A percentile compares a stretch with the other conserved stretches of the same genome.
Conservation (phyloP, 2,888 invertebrate genomes). For the Alcis repandata region DNA sequence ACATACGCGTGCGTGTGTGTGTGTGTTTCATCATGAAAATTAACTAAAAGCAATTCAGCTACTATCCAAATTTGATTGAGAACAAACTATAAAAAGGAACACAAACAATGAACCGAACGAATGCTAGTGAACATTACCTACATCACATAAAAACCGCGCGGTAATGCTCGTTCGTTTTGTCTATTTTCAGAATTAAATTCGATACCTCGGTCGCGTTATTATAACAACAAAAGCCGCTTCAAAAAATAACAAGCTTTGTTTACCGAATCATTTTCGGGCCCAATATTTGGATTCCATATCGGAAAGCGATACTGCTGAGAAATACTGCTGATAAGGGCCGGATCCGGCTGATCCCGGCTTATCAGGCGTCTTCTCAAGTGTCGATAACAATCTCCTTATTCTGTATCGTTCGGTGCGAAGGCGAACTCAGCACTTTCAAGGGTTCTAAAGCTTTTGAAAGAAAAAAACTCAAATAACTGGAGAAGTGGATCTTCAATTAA, state of each 20-base stretch:
- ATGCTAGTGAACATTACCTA: no score
- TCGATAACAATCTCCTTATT: constrained; percentile 5
- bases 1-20: no score
- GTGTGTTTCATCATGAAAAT: no score
- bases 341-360: constrained; percentile 27
- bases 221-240: background rate
- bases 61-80: no score
- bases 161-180: no score
- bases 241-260: constrained; percentile 12
- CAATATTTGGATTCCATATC: constrained; percentile 24
- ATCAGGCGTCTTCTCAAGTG: constrained; percentile 19
- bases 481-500: no score
- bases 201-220: background rate
- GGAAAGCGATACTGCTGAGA: constrained; percentile 10
- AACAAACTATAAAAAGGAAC: no score
- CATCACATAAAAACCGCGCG: no score
- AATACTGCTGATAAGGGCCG: constrained; percentile 28
- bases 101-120: no score
- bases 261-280: constrained; percentile 22
- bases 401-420: background rate
- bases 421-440: background rate
- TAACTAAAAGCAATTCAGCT: no score
- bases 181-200: background rate
- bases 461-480: no score
- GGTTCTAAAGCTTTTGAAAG: background rate